Evolutionary conservation across 2,113 vertebrate genomes (phyloP).

Genomic region (Larimichthys polyactis): DNA sequence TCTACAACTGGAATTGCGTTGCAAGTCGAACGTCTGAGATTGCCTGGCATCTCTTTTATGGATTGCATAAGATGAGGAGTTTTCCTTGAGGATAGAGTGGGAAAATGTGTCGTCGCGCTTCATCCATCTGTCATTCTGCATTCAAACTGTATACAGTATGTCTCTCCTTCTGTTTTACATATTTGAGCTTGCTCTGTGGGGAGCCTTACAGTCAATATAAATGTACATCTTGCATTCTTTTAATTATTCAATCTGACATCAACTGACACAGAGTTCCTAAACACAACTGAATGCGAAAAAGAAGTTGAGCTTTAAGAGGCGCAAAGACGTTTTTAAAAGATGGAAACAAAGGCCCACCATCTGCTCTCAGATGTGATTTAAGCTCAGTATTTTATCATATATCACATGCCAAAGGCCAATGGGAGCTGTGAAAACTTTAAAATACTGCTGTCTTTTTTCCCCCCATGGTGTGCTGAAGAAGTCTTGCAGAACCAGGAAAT

Average conservation of each 20-base stretch:
- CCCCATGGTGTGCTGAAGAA: conserved; percentile 3
- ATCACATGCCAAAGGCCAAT: background rate
- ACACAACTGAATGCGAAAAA: background rate
- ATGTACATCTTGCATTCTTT: conserved; percentile 30
- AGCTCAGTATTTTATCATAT: conserved; percentile 21
- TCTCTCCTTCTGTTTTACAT: conserved; percentile 9
- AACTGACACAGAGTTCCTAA: conserved; percentile 1
- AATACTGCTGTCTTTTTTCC: background rate
- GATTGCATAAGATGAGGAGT: conserved; percentile 30
- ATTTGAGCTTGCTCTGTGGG: conserved; percentile 6
- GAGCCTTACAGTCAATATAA: conserved; percentile 6
- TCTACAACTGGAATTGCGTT: background rate
- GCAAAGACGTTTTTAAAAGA: conserved; percentile 22
- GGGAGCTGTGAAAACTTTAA: background rate
- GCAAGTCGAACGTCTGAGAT: background rate
- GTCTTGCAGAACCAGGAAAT: conserved; percentile 8
- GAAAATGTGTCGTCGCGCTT: conserved; percentile 7
- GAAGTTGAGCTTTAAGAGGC: conserved; percentile 1
- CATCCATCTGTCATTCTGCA: conserved; percentile 6
- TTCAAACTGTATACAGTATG: background rate
- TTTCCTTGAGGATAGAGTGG: conserved; percentile 30
- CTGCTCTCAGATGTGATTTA: conserved; percentile 13
- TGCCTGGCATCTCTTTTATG: background rate
- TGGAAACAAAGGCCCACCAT: conserved; percentile 23
- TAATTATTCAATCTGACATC: conserved; percentile 26